phyloP scores from a whole-genome alignment of 2,797 vertebrate species.

The Leptoclinus maculatus region DNA sequence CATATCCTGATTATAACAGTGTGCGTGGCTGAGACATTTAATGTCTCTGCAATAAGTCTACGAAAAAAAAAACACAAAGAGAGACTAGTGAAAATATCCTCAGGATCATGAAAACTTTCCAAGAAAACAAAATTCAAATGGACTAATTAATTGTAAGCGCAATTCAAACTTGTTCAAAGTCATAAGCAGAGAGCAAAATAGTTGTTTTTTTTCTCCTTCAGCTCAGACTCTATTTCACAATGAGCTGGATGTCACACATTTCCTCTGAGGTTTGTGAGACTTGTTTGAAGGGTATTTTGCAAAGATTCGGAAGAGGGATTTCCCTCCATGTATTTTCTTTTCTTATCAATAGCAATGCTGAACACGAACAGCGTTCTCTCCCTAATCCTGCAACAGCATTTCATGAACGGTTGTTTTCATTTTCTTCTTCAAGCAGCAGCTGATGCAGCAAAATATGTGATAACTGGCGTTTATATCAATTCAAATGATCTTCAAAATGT shows the following conservation, averaged over 20 bases:
- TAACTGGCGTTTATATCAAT: conserved; percentile 7
- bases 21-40: conserved; percentile 19
- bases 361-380: conserved; percentile 7
- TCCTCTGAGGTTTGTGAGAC: conserved; percentile 7
- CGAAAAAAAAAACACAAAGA: background rate
- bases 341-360: conserved; percentile 27
- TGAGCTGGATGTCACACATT: background rate
- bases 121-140: conserved; percentile 35
- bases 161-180: conserved; percentile 24
- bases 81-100: conserved; percentile 6
- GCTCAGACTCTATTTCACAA: conserved; percentile 15
- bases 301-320: conserved; percentile 22
- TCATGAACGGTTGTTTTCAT: background rate
- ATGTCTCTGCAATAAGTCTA: background rate
- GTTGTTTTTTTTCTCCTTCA: background rate
- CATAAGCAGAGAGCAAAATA: background rate
- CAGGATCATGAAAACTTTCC: background rate
- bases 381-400: conserved; percentile 18
- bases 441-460: conserved; percentile 5
- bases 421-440: conserved; percentile 1
- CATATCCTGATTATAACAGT: conserved; percentile 14
- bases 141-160: conserved; percentile 18
- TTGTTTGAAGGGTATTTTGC: conserved; percentile 21
- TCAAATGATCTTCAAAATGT: background rate
- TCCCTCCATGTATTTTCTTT: conserved; percentile 6